A percentile compares a stretch with the other conserved stretches of the same genome.
Conservation (phyloP, 2,113 vertebrate genomes). For the Gnathonemus echidnorhynchus region DNA sequence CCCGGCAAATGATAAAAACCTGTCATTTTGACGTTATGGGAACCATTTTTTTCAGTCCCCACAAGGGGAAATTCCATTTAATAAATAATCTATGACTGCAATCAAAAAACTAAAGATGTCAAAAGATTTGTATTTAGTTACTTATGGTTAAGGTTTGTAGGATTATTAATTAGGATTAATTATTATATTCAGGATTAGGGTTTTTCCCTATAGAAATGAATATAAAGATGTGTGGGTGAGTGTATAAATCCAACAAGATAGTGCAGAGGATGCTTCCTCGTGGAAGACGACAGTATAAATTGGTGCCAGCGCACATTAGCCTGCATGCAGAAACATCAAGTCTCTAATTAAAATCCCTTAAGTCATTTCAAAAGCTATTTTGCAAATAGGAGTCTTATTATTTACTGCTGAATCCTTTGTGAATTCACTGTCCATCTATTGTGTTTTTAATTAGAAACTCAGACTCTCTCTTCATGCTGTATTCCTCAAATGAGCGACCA, state of each 20-base stretch:
- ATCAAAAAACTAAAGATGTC: background rate
- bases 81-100: background rate
- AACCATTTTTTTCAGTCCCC: background rate
- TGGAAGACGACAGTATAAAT: background rate
- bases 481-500: background rate
- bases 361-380: background rate
- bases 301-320: background rate
- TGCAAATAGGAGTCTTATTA: background rate
- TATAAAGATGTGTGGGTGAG: background rate
- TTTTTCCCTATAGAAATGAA: background rate
- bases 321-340: background rate
- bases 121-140: background rate
- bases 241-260: background rate
- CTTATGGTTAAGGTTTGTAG: background rate
- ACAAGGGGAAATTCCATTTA: background rate
- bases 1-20: background rate
- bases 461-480: background rate
- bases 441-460: background rate
- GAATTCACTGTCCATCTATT: background rate
- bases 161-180: too few species aligned
- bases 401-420: background rate
- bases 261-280: background rate
- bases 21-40: background rate
- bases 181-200: background rate
- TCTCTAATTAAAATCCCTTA: background rate